These are phyloP conservation scores for Drosophila murphyi DNA, from an alignment of 1,140 invertebrate species.

Conservation along the genomic window DNA sequence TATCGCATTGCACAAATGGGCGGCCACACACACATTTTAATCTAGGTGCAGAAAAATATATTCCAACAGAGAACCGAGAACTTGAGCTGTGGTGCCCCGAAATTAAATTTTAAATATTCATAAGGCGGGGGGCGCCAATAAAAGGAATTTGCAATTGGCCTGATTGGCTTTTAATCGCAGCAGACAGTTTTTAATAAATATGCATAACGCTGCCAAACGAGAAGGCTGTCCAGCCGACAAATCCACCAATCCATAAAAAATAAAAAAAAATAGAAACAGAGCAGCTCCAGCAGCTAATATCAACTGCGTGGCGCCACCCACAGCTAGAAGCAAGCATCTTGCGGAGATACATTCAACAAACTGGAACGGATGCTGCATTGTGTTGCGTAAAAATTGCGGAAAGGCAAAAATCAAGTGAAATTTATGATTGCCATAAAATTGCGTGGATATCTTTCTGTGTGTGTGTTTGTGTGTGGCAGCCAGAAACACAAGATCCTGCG, in stretches of 20 bases:
- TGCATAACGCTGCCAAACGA: slow-evolving; percentile 65
- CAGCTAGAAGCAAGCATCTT: slow-evolving; percentile 16
- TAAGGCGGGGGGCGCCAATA: slow-evolving; percentile 69
- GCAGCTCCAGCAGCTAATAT: slow-evolving; percentile 18
- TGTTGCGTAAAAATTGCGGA: slow-evolving; percentile 58
- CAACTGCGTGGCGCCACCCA: slow-evolving; percentile 13
- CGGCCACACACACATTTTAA: slow-evolving; percentile 58
- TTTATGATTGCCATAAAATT: slow-evolving; percentile 81
- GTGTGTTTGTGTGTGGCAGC: slow-evolving; percentile 23
- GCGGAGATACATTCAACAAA: slow-evolving; percentile 10
- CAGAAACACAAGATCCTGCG: slow-evolving; percentile 3
- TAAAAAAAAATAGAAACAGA: background rate
- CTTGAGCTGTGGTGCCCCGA: slow-evolving; percentile 57
- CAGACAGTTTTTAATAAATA: slow-evolving; percentile 83
- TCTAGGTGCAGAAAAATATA: slow-evolving; percentile 59
- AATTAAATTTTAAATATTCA: slow-evolving; percentile 83
- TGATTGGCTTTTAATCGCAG: slow-evolving; percentile 82
- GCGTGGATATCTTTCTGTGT: slow-evolving; percentile 44
- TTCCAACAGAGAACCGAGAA: slow-evolving; percentile 47
- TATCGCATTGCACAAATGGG: slow-evolving; percentile 23
- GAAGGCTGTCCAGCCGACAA: background rate
- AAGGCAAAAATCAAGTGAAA: slow-evolving; percentile 69
- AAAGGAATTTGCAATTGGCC: slow-evolving; percentile 81
- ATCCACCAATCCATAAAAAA: background rate
- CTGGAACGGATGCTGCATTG: slow-evolving; percentile 50